Evolutionary conservation across 2,888 invertebrate genomes (phyloP).

Genomic region (Dromius quadrimaculatus): DNA sequence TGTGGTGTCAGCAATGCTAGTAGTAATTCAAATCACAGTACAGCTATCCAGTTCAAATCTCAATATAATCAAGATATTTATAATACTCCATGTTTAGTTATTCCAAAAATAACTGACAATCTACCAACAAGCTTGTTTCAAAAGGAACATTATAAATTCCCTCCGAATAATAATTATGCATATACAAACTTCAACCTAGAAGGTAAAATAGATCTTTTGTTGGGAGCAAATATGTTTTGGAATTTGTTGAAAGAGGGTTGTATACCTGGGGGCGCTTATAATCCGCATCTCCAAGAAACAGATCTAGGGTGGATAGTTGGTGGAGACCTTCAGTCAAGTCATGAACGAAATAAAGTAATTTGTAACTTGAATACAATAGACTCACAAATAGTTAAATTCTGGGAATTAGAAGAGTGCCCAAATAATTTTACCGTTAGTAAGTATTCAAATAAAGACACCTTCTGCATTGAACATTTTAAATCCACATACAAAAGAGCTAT

Average conservation of each 20-base stretch:
- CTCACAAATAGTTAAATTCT: not conserved
- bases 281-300: slow-evolving; percentile 6
- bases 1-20: not conserved
- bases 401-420: too few species aligned
- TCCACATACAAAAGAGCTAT: too few species aligned
- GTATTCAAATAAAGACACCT: too few species aligned
- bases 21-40: not conserved
- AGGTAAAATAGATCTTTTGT: not conserved
- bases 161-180: not conserved
- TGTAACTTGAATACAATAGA: not conserved
- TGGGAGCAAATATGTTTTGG: not conserved
- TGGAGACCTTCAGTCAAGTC: not conserved
- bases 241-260: not conserved
- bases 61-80: not conserved
- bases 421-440: too few species aligned
- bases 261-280: not conserved
- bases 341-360: not conserved
- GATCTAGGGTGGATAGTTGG: slow-evolving; percentile 6
- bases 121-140: not conserved
- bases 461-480: too few species aligned
- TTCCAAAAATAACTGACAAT: slow-evolving; percentile 11
- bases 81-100: slow-evolving; percentile 4
- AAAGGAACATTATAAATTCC: not conserved
- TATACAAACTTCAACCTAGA: not conserved
- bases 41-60: not conserved